Conservation (phyloP, 2,113 vertebrate species). For the Boulengeromyrus knoepffleri region DNA sequence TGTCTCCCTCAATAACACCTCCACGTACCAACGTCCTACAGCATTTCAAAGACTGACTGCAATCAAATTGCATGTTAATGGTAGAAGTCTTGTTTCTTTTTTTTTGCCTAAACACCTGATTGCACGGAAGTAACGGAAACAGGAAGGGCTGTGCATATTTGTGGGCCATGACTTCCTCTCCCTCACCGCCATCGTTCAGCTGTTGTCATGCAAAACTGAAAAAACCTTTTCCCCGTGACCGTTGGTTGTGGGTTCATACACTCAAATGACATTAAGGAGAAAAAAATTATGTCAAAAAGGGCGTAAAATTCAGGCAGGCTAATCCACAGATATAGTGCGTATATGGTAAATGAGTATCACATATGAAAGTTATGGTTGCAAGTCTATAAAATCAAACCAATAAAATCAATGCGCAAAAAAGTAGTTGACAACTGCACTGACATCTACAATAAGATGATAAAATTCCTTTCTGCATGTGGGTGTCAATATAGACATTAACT, state of each 20-base stretch:
- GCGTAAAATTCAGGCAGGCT: background rate
- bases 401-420: background rate
- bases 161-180: background rate
- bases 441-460: background rate
- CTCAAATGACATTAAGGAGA: background rate
- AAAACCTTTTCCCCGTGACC: background rate
- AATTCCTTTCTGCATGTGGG: background rate
- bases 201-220: background rate
- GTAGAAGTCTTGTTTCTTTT: background rate
- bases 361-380: background rate
- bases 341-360: background rate
- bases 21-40: background rate
- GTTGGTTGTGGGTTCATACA: background rate
- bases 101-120: background rate
- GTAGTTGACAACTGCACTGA: background rate
- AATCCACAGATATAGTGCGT: background rate
- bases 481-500: background rate
- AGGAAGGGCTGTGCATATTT: background rate
- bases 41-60: background rate
- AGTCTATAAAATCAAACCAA: background rate
- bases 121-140: background rate
- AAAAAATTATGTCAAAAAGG: background rate
- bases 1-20: background rate
- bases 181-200: background rate
- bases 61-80: background rate